Percentiles rank a stretch among this genome's conserved stretches.
phyloP scores from a whole-genome alignment of 35 echinoderm and acorn worm species.

The Hemicentrotus pulcherrimus region DNA sequence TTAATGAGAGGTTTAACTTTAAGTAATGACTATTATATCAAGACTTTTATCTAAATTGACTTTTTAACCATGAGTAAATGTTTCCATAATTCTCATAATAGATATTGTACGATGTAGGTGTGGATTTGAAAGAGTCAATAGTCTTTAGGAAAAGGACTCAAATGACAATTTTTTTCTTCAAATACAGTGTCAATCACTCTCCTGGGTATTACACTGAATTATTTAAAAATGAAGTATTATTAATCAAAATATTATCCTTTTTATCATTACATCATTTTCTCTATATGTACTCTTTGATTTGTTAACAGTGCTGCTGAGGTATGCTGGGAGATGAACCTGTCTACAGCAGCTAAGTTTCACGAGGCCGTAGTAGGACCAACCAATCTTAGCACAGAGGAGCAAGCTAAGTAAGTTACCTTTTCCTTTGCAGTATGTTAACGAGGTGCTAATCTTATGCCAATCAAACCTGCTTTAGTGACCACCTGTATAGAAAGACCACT shows the following conservation, averaged over 20 bases:
- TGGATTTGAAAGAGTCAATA: not conserved
- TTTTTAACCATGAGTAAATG: too few relatives aligned
- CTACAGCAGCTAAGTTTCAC: conserved; percentile 76
- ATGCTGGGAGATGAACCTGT: conserved; percentile 76
- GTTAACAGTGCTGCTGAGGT: conserved; percentile 74
- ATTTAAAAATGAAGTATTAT: too few relatives aligned
- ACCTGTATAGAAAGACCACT: too few relatives aligned
- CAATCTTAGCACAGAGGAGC: conserved; percentile 72
- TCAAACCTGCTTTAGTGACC: not conserved
- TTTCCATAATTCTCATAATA: not conserved
- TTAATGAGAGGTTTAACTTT: not conserved
- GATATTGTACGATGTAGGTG: not conserved
- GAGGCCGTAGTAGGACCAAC: conserved; percentile 59
- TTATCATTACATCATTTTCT: too few relatives aligned
- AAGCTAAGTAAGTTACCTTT: conserved; percentile 72
- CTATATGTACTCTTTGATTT: not conserved
- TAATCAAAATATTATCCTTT: too few relatives aligned
- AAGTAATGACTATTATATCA: not conserved
- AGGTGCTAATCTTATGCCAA: not conserved
- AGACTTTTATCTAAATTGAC: not conserved
- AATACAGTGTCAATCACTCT: too few relatives aligned
- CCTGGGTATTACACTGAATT: too few relatives aligned
- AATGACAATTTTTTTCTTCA: too few relatives aligned
- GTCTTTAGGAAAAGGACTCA: too few relatives aligned
- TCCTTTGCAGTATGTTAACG: not conserved